A percentile compares a stretch with the other conserved stretches of the same genome.
phyloP scores from a whole-genome alignment of 2,113 vertebrate species.

The Columba livia region DNA sequence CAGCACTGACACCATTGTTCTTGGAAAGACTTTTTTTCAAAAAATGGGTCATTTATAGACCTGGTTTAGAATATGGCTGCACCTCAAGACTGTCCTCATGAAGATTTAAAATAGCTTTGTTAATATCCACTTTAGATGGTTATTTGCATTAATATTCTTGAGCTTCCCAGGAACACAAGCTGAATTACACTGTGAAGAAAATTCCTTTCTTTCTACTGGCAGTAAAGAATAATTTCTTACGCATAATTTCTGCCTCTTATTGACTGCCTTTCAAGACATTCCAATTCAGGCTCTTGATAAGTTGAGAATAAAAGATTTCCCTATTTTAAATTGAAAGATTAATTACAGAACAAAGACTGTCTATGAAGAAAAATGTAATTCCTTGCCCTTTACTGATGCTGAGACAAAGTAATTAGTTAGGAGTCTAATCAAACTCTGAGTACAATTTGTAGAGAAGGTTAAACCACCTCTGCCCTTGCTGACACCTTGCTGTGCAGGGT shows the following conservation, averaged over 20 bases:
- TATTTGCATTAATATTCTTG: constrained; percentile 37
- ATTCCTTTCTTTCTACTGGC: constrained; percentile 26
- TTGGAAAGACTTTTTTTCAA: neutral
- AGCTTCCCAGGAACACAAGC: neutral
- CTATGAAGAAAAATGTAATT: constrained; percentile 41
- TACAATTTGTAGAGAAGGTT: neutral
- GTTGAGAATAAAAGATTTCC: constrained; percentile 42
- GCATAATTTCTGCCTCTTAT: constrained; percentile 21
- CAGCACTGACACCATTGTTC: fast-evolving
- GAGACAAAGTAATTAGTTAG: constrained; percentile 9
- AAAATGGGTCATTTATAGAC: neutral
- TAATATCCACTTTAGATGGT: constrained; percentile 12
- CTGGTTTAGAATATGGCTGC: neutral
- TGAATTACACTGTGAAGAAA: constrained; percentile 24
- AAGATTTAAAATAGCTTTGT: constrained; percentile 8
- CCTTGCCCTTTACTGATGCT: neutral
- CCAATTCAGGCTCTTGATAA: constrained; percentile 32
- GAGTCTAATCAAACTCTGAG: neutral
- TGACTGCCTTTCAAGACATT: constrained; percentile 41
- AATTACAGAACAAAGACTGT: constrained; percentile 45
- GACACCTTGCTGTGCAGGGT: neutral
- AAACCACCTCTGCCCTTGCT: neutral
- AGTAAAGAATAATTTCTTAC: constrained; percentile 34
- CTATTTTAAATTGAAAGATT: constrained; percentile 24
- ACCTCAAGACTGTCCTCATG: neutral